These are phyloP conservation scores for Ciconia boyciana DNA, from an alignment of 2,113 vertebrate species.

Conservation along the genomic window DNA sequence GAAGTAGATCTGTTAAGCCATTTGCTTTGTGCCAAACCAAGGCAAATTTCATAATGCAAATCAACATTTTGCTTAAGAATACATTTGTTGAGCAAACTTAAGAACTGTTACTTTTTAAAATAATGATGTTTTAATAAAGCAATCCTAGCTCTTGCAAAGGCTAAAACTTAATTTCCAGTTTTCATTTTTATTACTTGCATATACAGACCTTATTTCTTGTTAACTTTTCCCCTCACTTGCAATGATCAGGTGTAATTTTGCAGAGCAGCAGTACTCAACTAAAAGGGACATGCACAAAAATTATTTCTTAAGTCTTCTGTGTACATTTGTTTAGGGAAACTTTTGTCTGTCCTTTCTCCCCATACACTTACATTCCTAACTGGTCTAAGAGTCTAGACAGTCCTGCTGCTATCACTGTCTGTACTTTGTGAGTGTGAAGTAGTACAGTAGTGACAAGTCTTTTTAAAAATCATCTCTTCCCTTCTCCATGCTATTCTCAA, in stretches of 20 bases:
- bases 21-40: conserved; percentile 37
- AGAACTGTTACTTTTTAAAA: neutral
- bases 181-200: neutral
- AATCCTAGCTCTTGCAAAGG: conserved; percentile 12
- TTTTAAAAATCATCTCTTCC: neutral
- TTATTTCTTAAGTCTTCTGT: neutral
- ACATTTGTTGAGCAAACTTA: conserved; percentile 26
- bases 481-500: neutral
- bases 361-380: neutral
- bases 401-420: neutral
- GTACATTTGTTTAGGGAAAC: neutral
- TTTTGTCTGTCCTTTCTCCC: neutral
- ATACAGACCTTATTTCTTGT: neutral
- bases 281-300: neutral
- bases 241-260: neutral
- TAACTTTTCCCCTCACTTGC: neutral
- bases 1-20: neutral
- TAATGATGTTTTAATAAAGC: neutral
- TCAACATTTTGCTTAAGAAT: conserved; percentile 46
- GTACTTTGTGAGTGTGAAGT: neutral
- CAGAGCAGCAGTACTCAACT: neutral
- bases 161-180: neutral
- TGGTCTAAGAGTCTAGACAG: neutral
- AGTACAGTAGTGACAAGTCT: neutral
- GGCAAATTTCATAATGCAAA: conserved; percentile 34